Evolutionary conservation across 2,888 invertebrate genomes (phyloP).

Genomic region (Parasteatoda lunata): DNA sequence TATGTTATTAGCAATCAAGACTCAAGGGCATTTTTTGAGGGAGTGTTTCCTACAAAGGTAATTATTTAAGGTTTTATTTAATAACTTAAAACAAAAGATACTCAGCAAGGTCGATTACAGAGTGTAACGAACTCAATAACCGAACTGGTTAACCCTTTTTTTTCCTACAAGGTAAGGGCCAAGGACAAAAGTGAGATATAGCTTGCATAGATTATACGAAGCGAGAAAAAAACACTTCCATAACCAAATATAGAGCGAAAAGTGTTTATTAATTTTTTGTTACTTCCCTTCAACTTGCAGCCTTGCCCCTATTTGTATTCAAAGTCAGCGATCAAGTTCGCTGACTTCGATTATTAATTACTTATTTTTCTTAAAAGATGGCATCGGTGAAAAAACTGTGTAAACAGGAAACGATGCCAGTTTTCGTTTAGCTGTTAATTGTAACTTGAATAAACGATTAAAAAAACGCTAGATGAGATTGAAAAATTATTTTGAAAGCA

Average conservation of each 20-base stretch:
- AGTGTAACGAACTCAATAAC: not conserved
- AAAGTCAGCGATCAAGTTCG: conserved; percentile 19
- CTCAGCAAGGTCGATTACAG: not conserved
- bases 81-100: not conserved
- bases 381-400: not conserved
- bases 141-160: not conserved
- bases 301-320: conserved; percentile 61
- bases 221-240: conserved; percentile 18
- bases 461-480: too few species aligned
- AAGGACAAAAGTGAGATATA: not conserved
- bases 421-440: not conserved
- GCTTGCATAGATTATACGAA: not conserved
- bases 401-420: not conserved
- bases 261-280: conserved; percentile 25
- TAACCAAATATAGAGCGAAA: conserved; percentile 64
- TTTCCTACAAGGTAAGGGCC: not conserved
- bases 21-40: too few species aligned
- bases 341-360: conserved; percentile 37
- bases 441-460: too few species aligned
- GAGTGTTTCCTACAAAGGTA: too few species aligned
- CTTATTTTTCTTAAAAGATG: conserved; percentile 14
- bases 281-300: conserved; percentile 4
- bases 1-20: too few species aligned
- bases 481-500: too few species aligned
- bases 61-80: too few species aligned